These are phyloP conservation scores for Arenicola marina DNA, from an alignment of 2,888 invertebrate genomes.

Conservation along the genomic window DNA sequence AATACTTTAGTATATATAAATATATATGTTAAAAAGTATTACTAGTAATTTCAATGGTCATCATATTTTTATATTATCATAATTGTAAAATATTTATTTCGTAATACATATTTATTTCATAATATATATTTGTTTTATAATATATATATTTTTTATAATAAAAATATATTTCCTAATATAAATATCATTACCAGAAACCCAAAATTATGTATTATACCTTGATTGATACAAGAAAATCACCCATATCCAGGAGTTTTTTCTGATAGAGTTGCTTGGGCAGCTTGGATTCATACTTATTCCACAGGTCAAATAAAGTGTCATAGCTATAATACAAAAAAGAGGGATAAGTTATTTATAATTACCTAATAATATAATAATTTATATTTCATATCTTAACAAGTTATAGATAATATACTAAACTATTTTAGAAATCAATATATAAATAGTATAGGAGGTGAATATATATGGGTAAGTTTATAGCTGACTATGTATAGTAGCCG, in stretches of 20 bases:
- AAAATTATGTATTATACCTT: slow-evolving; percentile 48
- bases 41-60: not conserved
- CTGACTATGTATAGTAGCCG: too few species aligned
- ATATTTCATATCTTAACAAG: not conserved
- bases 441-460: too few species aligned
- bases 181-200: too few species aligned
- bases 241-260: slow-evolving; percentile 55
- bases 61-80: too few species aligned
- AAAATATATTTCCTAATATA: too few species aligned
- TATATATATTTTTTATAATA: too few species aligned
- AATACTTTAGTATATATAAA: not conserved
- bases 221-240: slow-evolving; percentile 54
- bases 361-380: not conserved
- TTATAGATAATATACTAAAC: not conserved
- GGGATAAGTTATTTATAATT: not conserved
- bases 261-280: slow-evolving; percentile 51
- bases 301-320: slow-evolving; percentile 56
- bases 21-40: not conserved
- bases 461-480: too few species aligned
- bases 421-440: too few species aligned
- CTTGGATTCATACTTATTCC: slow-evolving; percentile 59
- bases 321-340: slow-evolving; percentile 40
- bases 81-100: too few species aligned
- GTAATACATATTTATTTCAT: too few species aligned
- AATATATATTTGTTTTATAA: too few species aligned